Conservation (phyloP, 2,797 vertebrate species). For the Scolopax bukidnonensis region DNA sequence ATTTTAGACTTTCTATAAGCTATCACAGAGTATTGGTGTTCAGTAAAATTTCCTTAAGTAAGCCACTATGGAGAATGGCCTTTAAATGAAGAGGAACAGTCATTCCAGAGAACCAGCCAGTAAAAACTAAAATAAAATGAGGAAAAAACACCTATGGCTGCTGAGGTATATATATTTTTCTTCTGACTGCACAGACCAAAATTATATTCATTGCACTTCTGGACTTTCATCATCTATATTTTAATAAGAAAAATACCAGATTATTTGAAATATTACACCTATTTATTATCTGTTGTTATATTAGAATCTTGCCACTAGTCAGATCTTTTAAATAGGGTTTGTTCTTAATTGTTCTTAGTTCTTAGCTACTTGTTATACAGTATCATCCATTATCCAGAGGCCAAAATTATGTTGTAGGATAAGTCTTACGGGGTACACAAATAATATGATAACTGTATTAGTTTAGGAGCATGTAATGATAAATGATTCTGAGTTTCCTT, state of each 20-base stretch:
- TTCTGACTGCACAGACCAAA: neutral
- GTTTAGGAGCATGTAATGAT: neutral
- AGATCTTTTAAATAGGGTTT: neutral
- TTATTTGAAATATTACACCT: neutral
- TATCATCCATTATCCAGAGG: neutral
- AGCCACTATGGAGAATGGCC: neutral
- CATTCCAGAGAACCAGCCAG: neutral
- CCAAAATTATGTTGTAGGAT: neutral
- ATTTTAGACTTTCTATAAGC: neutral
- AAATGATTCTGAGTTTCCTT: neutral
- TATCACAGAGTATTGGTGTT: neutral
- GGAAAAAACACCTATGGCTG: neutral
- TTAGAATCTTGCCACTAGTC: neutral
- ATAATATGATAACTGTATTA: neutral
- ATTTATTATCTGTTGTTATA: neutral
- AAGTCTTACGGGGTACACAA: neutral
- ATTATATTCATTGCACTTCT: neutral
- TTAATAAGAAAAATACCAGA: neutral
- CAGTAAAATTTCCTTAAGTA: neutral
- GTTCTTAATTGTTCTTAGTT: neutral
- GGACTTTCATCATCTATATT: neutral
- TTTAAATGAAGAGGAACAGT: neutral
- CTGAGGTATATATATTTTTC: neutral
- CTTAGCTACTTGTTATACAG: neutral
- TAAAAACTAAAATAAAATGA: neutral